These are phyloP conservation scores for Petromus typicus DNA, from an alignment of 2,113 vertebrate species.

Conservation along the genomic window DNA sequence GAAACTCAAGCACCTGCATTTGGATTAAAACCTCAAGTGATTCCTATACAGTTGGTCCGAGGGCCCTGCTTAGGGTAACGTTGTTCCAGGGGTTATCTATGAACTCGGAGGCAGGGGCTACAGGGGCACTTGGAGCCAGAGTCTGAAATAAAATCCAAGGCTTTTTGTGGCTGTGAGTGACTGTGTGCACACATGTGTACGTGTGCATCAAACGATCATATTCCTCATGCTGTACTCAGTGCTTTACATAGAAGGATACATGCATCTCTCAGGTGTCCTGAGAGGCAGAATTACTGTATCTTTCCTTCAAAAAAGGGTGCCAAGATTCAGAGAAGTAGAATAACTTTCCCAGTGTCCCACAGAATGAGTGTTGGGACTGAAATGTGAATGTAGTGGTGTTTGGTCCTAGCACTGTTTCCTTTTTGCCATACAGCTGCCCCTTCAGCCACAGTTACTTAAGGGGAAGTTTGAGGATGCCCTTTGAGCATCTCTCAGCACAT, in stretches of 20 bases:
- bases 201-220: background rate
- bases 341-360: background rate
- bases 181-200: background rate
- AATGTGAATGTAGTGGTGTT: background rate
- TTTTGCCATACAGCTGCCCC: background rate
- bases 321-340: background rate
- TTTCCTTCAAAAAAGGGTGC: slow-evolving; percentile 54
- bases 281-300: background rate
- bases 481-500: background rate
- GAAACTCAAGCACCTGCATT: background rate
- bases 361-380: background rate
- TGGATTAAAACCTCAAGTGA: background rate
- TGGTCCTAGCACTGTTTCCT: background rate
- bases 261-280: background rate
- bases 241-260: background rate
- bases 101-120: background rate
- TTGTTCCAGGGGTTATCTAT: background rate
- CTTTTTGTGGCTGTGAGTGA: background rate
- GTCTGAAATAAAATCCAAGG: background rate
- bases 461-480: background rate
- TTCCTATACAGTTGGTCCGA: background rate
- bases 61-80: background rate
- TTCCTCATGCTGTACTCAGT: background rate
- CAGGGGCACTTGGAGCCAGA: background rate
- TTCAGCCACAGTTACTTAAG: background rate